Base-by-base conservation (phyloP, 2,797 vertebrate genomes). In the Ispidina lecontei region DNA sequence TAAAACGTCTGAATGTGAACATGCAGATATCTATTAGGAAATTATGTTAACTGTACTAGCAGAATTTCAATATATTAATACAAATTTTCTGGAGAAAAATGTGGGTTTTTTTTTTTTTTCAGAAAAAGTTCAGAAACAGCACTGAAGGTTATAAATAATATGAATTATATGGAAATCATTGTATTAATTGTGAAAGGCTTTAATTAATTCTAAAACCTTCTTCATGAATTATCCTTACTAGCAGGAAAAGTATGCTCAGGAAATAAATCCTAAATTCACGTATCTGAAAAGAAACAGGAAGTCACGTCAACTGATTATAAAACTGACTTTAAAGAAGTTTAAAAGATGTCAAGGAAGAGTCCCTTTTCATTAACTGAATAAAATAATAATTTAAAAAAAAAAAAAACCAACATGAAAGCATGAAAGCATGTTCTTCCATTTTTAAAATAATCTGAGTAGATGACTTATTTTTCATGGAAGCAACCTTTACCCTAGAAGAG, bases 401-500 rank as follows among this genome's bases (percentile, higher is more conserved):
- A n/a, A n/a, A n/a, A n/a, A n/a, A n/a, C n/a, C n/a, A n/a, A n/a
- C n/a, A n/a, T n/a, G n/a, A n/a, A n/a, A n/a, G n/a, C 8, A 13
- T 71, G 10, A 65, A 47, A 83, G 5, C 4, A 47, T 39, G 70
- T 2, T 11, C 20, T 59, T 76, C 14, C 58, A 28, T 10, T 65
- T 79, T 74, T 58, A 55, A 85, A 83, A 80, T 68, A 54, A 39
- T 35, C 46, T 33, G 33, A 74, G 14, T 25, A 58, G 19, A 31
- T 71, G 0, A 54, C 46, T 73, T 87, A 23, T 80, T 93, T 91
- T 83, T 17, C n/a, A 29, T 81, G 47, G 62, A 80, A 95, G 62
- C 87, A 78, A 95, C 76, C 84, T 95, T 90, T 95, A 80, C 33
- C 71, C 60, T 88, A 33, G 44, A 90, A 87, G 15, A 83, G 49